phyloP scores from a whole-genome alignment of 2,888 invertebrate species.

The Folsomia candida region DNA sequence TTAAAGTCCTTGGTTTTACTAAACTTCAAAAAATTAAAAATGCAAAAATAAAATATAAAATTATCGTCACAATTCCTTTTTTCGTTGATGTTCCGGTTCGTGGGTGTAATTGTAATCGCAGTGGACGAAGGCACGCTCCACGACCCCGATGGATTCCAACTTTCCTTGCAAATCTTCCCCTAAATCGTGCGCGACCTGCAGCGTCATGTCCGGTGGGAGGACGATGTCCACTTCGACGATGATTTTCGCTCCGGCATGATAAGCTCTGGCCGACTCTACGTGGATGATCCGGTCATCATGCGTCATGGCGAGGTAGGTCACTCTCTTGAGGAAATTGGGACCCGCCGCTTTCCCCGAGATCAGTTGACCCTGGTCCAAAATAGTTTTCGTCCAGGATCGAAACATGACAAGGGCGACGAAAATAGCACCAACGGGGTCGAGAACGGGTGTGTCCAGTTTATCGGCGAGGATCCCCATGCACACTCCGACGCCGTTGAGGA shows the following conservation, averaged over 20 bases:
- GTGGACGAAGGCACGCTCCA: constrained; percentile 19
- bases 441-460: constrained; percentile 5
- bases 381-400: constrained; percentile 14
- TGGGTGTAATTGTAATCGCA: constrained; percentile 17
- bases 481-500: constrained; percentile 8
- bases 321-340: constrained; percentile 6
- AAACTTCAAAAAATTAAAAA: too few species aligned
- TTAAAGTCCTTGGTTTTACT: too few species aligned
- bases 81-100: constrained; percentile 14
- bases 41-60: constrained; percentile 3
- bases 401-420: constrained; percentile 13
- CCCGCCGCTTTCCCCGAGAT: constrained; percentile 15
- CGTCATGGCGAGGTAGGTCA: constrained; percentile 20
- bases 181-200: constrained; percentile 14
- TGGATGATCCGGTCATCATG: constrained; percentile 17
- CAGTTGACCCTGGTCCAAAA: constrained; percentile 7
- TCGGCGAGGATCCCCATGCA: constrained; percentile 2
- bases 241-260: constrained; percentile 19
- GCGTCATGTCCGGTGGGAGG: constrained; percentile 14
- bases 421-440: constrained; percentile 20
- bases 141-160: constrained; percentile 12
- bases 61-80: neutral
- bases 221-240: constrained; percentile 24
- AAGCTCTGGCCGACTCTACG: constrained; percentile 10
- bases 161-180: constrained; percentile 19